These are phyloP conservation scores for Archegozetes longisetosus DNA, from an alignment of 1,140 invertebrate species.

Conservation along the genomic window DNA sequence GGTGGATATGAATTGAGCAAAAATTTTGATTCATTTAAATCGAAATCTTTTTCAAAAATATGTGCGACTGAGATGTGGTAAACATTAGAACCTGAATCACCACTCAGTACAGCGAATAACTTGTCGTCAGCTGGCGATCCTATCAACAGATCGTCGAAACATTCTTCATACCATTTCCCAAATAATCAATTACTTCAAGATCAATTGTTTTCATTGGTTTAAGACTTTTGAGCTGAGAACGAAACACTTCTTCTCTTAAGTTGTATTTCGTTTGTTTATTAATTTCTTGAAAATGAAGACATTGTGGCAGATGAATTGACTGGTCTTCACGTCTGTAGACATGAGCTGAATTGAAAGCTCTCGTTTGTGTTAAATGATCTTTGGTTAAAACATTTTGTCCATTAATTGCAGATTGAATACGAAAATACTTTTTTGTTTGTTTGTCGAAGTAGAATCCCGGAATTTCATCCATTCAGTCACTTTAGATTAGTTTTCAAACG, in stretches of 20 bases:
- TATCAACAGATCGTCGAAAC: background rate
- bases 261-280: background rate
- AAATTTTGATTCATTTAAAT: background rate
- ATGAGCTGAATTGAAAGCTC: background rate
- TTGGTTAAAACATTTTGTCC: background rate
- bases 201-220: background rate
- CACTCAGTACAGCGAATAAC: background rate
- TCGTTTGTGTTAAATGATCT: background rate
- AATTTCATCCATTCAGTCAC: background rate
- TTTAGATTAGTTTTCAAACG: no score
- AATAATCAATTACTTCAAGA: background rate
- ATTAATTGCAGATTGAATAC: background rate
- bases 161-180: background rate
- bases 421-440: background rate
- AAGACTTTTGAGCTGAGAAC: background rate
- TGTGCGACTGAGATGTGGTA: background rate
- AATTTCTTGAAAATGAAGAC: background rate
- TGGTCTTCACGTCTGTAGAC: background rate
- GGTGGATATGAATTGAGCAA: background rate
- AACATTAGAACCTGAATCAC: background rate
- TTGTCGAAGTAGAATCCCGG: background rate
- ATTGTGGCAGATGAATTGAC: background rate
- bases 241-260: background rate
- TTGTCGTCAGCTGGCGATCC: background rate
- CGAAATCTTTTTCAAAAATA: background rate